Percentiles rank a stretch among this genome's conserved stretches.
Evolutionary conservation across 2,797 vertebrate genomes (phyloP).

Genomic region (Smutsia temminckii): DNA sequence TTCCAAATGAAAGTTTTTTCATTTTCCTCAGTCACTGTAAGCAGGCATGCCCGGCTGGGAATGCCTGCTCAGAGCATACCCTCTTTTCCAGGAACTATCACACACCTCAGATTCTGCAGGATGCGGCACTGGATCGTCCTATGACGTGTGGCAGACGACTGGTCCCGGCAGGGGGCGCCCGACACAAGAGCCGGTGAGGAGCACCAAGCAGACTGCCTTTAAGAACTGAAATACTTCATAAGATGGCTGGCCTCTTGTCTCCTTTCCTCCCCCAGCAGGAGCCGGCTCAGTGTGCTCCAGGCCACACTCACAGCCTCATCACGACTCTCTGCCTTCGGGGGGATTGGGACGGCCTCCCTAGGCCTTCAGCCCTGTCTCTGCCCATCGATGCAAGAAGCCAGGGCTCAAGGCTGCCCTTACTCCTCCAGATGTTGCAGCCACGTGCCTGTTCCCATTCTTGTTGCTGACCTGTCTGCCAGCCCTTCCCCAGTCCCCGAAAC

Average conservation of each 20-base stretch:
- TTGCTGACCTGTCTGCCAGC: neutral
- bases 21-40: neutral
- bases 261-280: neutral
- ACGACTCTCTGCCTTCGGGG: neutral
- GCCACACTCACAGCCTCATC: neutral
- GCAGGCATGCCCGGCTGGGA: neutral
- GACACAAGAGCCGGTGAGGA: neutral
- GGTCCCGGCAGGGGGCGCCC: neutral
- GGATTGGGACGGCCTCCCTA: neutral
- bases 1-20: neutral
- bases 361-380: neutral
- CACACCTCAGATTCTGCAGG: neutral
- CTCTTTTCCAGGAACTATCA: neutral
- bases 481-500: neutral
- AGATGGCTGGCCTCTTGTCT: neutral
- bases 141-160: neutral
- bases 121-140: neutral
- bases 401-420: neutral
- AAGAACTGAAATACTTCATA: neutral
- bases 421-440: neutral
- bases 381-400: neutral
- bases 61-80: too few relatives aligned
- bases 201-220: neutral
- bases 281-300: fast-evolving
- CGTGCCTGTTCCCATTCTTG: fast-evolving